Evolutionary conservation across 2,797 vertebrate species (phyloP), one percentile per base, ranked within the genome.

Genomic region (Glossophaga mutica): DNA sequence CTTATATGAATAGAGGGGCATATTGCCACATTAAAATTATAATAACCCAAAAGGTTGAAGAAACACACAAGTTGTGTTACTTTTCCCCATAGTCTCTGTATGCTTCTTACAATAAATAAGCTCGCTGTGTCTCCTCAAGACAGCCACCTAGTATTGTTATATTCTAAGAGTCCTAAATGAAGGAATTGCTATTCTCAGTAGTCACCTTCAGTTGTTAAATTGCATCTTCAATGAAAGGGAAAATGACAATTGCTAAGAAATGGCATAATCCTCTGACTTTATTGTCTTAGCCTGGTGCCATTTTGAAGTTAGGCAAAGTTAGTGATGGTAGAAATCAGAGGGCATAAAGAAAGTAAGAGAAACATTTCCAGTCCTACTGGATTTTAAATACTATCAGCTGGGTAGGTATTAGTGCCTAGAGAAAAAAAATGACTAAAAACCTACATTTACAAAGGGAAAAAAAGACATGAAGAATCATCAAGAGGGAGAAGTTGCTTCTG

Each of bases 161-260:
- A 34, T 95, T 76, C 55, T 88, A 32, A 74, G 71, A 95, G 48
- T 34, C 90, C 18, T 18, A 57, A 96, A 77, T 29, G 59, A 94
- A 97, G 67, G 9, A 81, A 39, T 78, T 92, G 39, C 46, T 92
- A n/a, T 57, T 96, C 90, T 86, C 50, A 93, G 71, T 81, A 89
- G 95, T 97, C 18, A 50, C 22, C 91, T 96, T 96, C 65, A 94
- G 9, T 59, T 88, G 9, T 70, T 97, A 89, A 73, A 91, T 5
- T 90, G 44, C 9, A 78, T 84, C 55, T 89, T 85, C 65, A 39
- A 4, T 26, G 32, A 97, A 90, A 96, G 82, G 14, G 85, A 91
- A 97, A 97, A 90, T 87, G 48, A 73, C 5, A 9, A 5, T 89
- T 65, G 73, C 62, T 86, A 74, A 55, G 85, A 86, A 91, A 86